phyloP scores from a whole-genome alignment of 2,113 vertebrate genomes.

The Dipodomys spectabilis region DNA sequence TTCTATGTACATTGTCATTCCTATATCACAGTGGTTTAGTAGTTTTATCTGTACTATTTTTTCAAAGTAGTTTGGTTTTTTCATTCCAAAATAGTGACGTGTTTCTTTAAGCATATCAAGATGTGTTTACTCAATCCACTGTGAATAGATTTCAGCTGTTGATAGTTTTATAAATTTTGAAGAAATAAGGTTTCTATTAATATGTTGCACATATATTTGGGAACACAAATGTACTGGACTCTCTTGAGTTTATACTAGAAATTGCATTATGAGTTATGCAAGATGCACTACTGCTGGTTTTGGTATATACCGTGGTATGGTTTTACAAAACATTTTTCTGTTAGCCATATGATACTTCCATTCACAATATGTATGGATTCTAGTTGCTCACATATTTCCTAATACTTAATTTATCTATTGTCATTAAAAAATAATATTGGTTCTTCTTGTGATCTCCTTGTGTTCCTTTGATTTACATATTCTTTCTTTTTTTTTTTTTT shows the following conservation, averaged over 20 bases:
- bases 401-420: background rate
- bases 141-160: background rate
- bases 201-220: background rate
- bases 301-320: background rate
- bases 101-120: background rate
- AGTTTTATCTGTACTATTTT: background rate
- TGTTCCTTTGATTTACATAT: background rate
- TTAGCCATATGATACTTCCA: background rate
- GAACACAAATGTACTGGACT: background rate
- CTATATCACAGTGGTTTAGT: background rate
- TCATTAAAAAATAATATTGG: background rate
- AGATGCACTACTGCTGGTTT: background rate
- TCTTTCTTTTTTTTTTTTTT: too few relatives aligned
- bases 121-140: background rate
- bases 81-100: background rate
- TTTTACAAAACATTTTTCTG: background rate
- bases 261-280: background rate
- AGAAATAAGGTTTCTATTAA: background rate
- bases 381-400: background rate
- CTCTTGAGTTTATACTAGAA: background rate
- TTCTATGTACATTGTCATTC: background rate
- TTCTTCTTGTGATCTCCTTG: background rate
- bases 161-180: background rate
- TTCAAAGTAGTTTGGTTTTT: background rate
- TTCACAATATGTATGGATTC: background rate